Evolutionary conservation across 1,140 invertebrate species (phyloP).

Genomic region (Pantala flavescens): DNA sequence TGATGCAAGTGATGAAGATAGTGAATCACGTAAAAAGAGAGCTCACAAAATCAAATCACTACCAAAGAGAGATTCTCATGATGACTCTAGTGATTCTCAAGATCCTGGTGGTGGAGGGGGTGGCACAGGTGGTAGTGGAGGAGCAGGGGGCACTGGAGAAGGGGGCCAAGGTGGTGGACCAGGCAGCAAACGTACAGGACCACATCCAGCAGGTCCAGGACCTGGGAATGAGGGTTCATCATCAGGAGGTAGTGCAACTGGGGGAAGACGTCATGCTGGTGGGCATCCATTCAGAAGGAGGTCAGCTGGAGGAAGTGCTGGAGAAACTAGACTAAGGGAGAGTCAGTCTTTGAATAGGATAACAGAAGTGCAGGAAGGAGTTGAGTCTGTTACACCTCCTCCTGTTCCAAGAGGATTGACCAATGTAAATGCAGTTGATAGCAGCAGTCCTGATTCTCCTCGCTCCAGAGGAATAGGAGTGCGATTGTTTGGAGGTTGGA

Average conservation of each 20-base stretch:
- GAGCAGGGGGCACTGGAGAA: conserved; percentile 24
- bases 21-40: conserved; percentile 65
- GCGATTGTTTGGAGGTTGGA: background rate
- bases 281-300: conserved; percentile 24
- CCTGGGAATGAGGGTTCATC: conserved; percentile 30
- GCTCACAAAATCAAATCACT: conserved; percentile 57
- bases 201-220: conserved; percentile 23
- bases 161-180: conserved; percentile 30
- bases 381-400: conserved; percentile 34
- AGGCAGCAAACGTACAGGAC: conserved; percentile 25
- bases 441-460: background rate
- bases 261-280: conserved; percentile 21
- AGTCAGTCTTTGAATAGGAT: conserved; percentile 72
- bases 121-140: conserved; percentile 27
- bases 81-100: conserved; percentile 65
- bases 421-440: conserved; percentile 19
- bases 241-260: conserved; percentile 28
- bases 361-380: conserved; percentile 57
- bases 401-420: conserved; percentile 30
- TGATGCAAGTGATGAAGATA: conserved; percentile 83
- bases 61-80: conserved; percentile 58
- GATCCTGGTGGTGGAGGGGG: conserved; percentile 46
- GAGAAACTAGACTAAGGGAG: conserved; percentile 59
- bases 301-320: conserved; percentile 42
- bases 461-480: background rate